These are phyloP conservation scores for Phengaris alcon DNA, from an alignment of 2,888 invertebrate species.

Conservation along the genomic window DNA sequence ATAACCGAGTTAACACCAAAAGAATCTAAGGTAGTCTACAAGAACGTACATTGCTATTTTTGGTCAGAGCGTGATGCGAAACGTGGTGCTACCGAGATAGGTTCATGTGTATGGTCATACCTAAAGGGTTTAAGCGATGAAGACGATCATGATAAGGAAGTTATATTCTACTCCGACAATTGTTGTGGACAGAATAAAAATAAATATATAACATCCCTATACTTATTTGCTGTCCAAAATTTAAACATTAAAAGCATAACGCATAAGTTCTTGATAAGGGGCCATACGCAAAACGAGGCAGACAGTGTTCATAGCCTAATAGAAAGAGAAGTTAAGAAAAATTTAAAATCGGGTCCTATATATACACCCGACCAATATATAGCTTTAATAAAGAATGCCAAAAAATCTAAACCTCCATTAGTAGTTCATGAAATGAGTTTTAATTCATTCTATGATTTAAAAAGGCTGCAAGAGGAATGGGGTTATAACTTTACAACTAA, in stretches of 20 bases:
- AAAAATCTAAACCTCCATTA: constrained; percentile 22
- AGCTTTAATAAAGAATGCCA: constrained; percentile 18
- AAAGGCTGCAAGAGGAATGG: no score
- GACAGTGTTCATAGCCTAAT: constrained; percentile 44
- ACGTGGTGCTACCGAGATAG: constrained; percentile 39
- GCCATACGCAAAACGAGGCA: constrained; percentile 32
- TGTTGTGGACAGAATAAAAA: constrained; percentile 35
- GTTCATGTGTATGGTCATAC: constrained; percentile 35
- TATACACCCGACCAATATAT: constrained; percentile 41
- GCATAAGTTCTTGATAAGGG: constrained; percentile 29
- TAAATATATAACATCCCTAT: constrained; percentile 30
- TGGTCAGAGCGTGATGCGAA: constrained; percentile 40
- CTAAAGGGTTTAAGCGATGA: constrained; percentile 27
- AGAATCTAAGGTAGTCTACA: constrained; percentile 7
- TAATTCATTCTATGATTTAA: constrained; percentile 30
- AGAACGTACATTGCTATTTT: constrained; percentile 37
- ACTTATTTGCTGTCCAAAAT: constrained; percentile 30
- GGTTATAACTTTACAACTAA: no score
- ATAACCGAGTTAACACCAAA: constrained; percentile 29
- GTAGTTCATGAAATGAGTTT: constrained; percentile 33
- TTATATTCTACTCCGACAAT: constrained; percentile 33
- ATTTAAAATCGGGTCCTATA: constrained; percentile 42
- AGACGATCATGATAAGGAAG: constrained; percentile 2
- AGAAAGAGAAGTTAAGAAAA: constrained; percentile 34
- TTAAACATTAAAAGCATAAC: constrained; percentile 29